phyloP scores from a whole-genome alignment of 2,888 invertebrate species.

The Phymatocera aterrima region DNA sequence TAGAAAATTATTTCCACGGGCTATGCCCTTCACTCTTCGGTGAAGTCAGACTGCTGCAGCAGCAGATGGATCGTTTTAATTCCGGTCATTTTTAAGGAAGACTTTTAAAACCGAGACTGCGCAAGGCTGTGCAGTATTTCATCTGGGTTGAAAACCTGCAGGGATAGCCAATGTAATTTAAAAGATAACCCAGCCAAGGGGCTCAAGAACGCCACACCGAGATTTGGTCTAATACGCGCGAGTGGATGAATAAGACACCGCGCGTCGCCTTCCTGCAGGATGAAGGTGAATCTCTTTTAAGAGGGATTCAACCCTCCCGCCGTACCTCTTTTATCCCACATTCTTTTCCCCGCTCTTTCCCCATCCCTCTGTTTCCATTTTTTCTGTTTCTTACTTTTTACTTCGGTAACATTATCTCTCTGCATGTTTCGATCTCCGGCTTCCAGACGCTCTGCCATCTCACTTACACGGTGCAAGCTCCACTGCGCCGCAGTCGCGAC shows the following conservation, averaged over 20 bases:
- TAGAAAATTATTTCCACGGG: neutral
- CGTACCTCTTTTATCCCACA: neutral
- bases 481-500: neutral
- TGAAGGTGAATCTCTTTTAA: conserved; percentile 29
- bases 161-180: conserved; percentile 41
- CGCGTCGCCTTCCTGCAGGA: conserved; percentile 17
- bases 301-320: conserved; percentile 19
- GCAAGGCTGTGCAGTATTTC: neutral
- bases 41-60: conserved; percentile 19
- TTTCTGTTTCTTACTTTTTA: neutral
- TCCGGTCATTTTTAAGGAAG: conserved; percentile 36
- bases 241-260: conserved; percentile 45
- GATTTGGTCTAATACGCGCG: conserved; percentile 29
- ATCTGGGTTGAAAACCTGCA: conserved; percentile 29
- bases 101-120: neutral
- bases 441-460: neutral
- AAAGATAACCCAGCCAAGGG: conserved; percentile 40
- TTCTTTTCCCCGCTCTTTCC: neutral
- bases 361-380: neutral
- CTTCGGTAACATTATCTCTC: neutral
- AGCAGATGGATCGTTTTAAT: conserved; percentile 32
- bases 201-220: neutral
- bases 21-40: too few species aligned
- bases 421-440: neutral
- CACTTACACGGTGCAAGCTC: neutral